A percentile compares a stretch with the other conserved stretches of the same genome.
Conservation (phyloP, 2,888 invertebrate species). For the Cantharis flavilabris region DNA sequence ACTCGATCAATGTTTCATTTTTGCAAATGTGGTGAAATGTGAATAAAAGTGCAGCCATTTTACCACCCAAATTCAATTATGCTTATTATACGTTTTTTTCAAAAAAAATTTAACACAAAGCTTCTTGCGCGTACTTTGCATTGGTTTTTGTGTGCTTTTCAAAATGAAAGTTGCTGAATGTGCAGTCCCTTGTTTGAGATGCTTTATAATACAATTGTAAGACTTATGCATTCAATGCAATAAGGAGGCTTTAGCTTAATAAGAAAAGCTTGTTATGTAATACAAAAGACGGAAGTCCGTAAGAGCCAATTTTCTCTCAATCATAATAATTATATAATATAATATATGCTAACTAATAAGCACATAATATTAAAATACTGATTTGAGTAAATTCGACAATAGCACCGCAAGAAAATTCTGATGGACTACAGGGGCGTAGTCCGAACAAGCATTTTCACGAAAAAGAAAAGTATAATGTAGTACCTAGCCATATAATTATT, state of each 20-base stretch:
- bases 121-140: constrained; percentile 18
- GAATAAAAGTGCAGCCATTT: neutral
- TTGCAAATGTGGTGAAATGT: neutral
- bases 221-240: neutral
- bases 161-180: constrained; percentile 20
- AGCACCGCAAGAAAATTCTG: too few species aligned
- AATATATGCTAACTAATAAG: neutral
- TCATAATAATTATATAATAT: neutral
- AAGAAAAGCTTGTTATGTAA: neutral
- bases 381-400: too few species aligned
- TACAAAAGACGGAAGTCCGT: neutral
- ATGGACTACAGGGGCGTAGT: too few species aligned
- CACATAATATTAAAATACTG: too few species aligned
- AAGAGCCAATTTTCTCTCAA: neutral
- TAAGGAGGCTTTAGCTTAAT: neutral
- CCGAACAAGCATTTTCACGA: neutral
- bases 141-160: constrained; percentile 21
- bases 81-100: constrained; percentile 11
- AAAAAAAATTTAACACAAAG: neutral
- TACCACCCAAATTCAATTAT: constrained; percentile 4
- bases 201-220: constrained; percentile 2
- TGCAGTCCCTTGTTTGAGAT: constrained; percentile 12
- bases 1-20: neutral
- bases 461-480: neutral
- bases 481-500: neutral